phyloP scores from a whole-genome alignment of 1,140 invertebrate genomes.

The Macrobrachium rosenbergii region DNA sequence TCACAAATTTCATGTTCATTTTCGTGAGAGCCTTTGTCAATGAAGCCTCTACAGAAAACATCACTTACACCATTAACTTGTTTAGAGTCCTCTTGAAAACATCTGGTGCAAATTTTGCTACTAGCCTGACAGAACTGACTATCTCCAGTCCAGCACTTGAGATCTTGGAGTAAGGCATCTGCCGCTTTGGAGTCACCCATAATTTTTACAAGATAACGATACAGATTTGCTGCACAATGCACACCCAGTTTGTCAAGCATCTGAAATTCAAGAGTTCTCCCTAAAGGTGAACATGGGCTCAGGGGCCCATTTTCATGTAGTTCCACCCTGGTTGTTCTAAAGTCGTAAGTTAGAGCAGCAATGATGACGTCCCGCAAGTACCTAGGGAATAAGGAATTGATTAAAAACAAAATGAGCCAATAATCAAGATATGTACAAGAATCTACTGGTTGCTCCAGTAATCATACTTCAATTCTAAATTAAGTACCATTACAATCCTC shows the following conservation, averaged over 20 bases:
- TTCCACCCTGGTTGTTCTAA: not conserved
- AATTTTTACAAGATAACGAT: not conserved
- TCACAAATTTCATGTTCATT: too few species aligned
- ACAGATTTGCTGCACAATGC: slow-evolving; percentile 23
- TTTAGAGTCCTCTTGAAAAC: too few species aligned
- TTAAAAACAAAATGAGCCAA: too few species aligned
- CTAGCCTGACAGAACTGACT: not conserved
- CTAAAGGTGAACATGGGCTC: slow-evolving; percentile 36
- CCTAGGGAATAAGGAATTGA: not conserved
- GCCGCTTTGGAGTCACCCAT: slow-evolving; percentile 15
- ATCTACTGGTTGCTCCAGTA: too few species aligned
- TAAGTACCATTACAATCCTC: too few species aligned
- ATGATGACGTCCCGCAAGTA: slow-evolving; percentile 54
- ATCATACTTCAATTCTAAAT: too few species aligned
- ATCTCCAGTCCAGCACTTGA: slow-evolving; percentile 15
- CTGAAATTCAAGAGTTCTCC: slow-evolving; percentile 42
- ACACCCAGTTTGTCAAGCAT: slow-evolving; percentile 40
- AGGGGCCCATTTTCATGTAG: not conserved
- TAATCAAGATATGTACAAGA: too few species aligned
- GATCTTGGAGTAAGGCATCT: slow-evolving; percentile 25
- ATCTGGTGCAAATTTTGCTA: not conserved
- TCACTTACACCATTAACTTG: too few species aligned
- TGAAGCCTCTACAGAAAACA: too few species aligned
- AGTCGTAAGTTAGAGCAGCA: slow-evolving; percentile 38
- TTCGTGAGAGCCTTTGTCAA: too few species aligned